Conservation (phyloP, 2,888 invertebrate species). For the Hypomecis punctinalis region DNA sequence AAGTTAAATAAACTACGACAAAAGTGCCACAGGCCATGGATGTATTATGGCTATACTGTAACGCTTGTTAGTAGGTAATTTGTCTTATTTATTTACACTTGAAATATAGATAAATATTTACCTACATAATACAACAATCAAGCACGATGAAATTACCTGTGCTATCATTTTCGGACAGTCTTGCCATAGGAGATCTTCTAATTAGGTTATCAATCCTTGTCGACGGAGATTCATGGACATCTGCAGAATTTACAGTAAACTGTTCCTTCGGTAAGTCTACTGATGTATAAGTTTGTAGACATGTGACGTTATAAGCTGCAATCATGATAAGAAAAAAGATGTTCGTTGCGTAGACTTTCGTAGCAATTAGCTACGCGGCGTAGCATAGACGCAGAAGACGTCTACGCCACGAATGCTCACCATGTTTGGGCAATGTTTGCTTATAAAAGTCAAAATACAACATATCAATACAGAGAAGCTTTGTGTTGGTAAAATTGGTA, state of each 20-base stretch:
- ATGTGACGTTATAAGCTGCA: slow-evolving; percentile 51
- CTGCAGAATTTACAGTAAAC: neutral
- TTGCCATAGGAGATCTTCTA: slow-evolving; percentile 23
- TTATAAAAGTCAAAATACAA: too few species aligned
- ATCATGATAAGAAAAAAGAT: slow-evolving; percentile 23
- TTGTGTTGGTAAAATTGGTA: too few species aligned
- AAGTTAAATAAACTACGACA: too few species aligned
- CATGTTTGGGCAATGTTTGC: too few species aligned
- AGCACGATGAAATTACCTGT: neutral
- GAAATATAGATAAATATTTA: neutral
- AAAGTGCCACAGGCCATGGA: too few species aligned
- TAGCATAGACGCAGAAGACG: too few species aligned
- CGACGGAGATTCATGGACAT: neutral
- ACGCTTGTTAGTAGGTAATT: too few species aligned
- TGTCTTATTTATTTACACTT: neutral
- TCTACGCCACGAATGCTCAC: too few species aligned
- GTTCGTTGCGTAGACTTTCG: too few species aligned
- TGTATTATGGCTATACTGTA: too few species aligned
- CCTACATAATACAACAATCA: neutral
- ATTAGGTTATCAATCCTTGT: slow-evolving; percentile 9
- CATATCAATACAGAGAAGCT: too few species aligned
- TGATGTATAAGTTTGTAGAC: slow-evolving; percentile 36
- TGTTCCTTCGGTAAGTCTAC: neutral
- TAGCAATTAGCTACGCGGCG: too few species aligned
- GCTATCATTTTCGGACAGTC: slow-evolving; percentile 22